These are phyloP conservation scores for Erpetoichthys calabaricus DNA, from an alignment of 2,797 vertebrate genomes.

Conservation along the genomic window DNA sequence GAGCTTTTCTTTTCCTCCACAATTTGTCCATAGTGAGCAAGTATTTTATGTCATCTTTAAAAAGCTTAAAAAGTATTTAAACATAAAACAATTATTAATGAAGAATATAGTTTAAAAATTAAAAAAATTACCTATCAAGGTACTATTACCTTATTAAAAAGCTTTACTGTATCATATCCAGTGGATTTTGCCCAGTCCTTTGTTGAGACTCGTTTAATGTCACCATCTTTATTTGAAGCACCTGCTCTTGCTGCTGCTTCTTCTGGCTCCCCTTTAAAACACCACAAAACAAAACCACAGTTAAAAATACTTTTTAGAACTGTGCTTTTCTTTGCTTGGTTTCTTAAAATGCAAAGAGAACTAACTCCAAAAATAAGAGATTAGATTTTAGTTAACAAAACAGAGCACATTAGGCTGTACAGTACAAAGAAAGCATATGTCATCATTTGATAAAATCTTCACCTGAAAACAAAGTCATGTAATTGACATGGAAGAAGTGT, in stretches of 20 bases:
- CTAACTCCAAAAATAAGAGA: too few relatives aligned
- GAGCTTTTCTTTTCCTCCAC: constrained; percentile 94
- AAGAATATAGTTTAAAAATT: background rate
- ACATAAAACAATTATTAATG: constrained; percentile 7
- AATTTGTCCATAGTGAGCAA: constrained; percentile 95
- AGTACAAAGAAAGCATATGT: too few relatives aligned
- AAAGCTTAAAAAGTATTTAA: constrained; percentile 53
- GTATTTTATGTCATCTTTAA: constrained; percentile 94
- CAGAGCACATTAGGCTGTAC: too few relatives aligned
- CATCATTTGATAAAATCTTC: too few relatives aligned
- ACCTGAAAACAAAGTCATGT: too few relatives aligned
- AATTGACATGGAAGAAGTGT: too few relatives aligned
- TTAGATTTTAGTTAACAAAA: too few relatives aligned
- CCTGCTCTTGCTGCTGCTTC: constrained; percentile 73
- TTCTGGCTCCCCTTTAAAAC: constrained; percentile 71
- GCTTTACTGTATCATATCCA: constrained; percentile 77
- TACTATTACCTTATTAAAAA: constrained; percentile 82
- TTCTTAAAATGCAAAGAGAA: too few relatives aligned
- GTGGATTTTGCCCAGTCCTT: constrained; percentile 93
- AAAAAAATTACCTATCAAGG: background rate
- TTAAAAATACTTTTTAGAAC: background rate
- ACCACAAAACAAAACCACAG: constrained; percentile 1
- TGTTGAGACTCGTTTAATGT: constrained; percentile 86
- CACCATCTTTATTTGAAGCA: constrained; percentile 81
- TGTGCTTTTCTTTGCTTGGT: background rate